Evolutionary conservation across 2,797 vertebrate genomes (phyloP).

Genomic region (Rhynchonycteris naso): DNA sequence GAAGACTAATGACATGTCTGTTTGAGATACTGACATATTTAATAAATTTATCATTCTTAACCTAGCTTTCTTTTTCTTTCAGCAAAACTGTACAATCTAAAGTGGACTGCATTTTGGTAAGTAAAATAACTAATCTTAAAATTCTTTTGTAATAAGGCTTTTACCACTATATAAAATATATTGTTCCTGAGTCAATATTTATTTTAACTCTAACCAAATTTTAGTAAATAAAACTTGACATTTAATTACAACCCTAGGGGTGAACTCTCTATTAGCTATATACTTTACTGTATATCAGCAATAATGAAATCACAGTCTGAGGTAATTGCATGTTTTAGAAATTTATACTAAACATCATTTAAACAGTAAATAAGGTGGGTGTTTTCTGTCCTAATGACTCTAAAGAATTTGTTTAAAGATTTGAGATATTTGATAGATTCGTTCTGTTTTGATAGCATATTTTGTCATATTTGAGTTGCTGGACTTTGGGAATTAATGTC

Average conservation of each 20-base stretch:
- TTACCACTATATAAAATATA: constrained; percentile 23
- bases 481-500: constrained; percentile 39
- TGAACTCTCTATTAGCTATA: constrained; percentile 13
- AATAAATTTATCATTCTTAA: constrained; percentile 77
- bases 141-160: constrained; percentile 25
- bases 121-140: constrained; percentile 82
- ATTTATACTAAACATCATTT: constrained; percentile 43
- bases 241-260: constrained; percentile 32
- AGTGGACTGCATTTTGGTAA: constrained; percentile 99
- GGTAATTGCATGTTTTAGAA: constrained; percentile 57
- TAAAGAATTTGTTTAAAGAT: constrained; percentile 39
- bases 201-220: constrained; percentile 41
- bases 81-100: constrained; percentile 99
- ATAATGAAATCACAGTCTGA: constrained; percentile 48
- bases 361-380: constrained; percentile 25
- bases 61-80: constrained; percentile 85
- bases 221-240: constrained; percentile 33
- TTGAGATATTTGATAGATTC: neutral
- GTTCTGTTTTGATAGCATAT: constrained; percentile 20
- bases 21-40: constrained; percentile 50
- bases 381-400: constrained; percentile 29
- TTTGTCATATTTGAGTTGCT: constrained; percentile 45
- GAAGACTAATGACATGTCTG: neutral
- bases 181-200: constrained; percentile 41
- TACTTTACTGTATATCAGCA: constrained; percentile 37